Conservation (phyloP, 2,888 invertebrate genomes). For the Drosophila demipolita region DNA sequence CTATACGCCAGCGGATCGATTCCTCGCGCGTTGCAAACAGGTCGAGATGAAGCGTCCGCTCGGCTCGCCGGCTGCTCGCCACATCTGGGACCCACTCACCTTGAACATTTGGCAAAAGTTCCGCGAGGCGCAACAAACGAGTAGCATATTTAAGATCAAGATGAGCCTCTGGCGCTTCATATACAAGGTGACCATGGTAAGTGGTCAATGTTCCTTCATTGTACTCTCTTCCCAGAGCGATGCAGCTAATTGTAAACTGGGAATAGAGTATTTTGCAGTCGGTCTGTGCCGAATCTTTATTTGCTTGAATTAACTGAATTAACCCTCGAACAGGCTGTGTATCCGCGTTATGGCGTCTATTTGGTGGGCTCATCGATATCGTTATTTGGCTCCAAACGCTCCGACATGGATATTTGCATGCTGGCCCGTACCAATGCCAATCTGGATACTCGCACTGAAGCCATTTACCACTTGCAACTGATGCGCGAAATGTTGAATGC, state of each 20-base stretch:
- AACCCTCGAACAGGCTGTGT: slow-evolving; percentile 66
- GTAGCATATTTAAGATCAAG: slow-evolving; percentile 92
- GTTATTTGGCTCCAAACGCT: slow-evolving; percentile 95
- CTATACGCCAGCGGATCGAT: slow-evolving; percentile 88
- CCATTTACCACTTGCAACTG: slow-evolving; percentile 85
- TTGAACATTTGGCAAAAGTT: slow-evolving; percentile 93
- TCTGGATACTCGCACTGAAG: slow-evolving; percentile 91
- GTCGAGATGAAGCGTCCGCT: slow-evolving; percentile 89
- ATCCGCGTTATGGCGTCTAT: slow-evolving; percentile 92
- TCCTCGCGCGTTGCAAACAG: slow-evolving; percentile 88
- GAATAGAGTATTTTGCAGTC: neutral
- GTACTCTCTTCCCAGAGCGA: neutral
- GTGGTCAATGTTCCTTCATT: slow-evolving; percentile 2
- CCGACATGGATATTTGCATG: slow-evolving; percentile 99
- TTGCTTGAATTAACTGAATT: neutral
- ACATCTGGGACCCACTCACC: slow-evolving; percentile 90
- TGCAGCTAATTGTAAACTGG: neutral
- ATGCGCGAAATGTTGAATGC: slow-evolving; percentile 81
- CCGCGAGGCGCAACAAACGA: slow-evolving; percentile 91
- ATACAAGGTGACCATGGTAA: slow-evolving; percentile 90
- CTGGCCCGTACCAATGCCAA: slow-evolving; percentile 86
- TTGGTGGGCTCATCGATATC: slow-evolving; percentile 99
- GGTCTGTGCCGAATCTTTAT: neutral
- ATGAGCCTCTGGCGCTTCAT: slow-evolving; percentile 93
- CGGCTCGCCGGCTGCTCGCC: slow-evolving; percentile 84